Conservation (phyloP, 2,113 vertebrate genomes). For the Triplophysa rosa region DNA sequence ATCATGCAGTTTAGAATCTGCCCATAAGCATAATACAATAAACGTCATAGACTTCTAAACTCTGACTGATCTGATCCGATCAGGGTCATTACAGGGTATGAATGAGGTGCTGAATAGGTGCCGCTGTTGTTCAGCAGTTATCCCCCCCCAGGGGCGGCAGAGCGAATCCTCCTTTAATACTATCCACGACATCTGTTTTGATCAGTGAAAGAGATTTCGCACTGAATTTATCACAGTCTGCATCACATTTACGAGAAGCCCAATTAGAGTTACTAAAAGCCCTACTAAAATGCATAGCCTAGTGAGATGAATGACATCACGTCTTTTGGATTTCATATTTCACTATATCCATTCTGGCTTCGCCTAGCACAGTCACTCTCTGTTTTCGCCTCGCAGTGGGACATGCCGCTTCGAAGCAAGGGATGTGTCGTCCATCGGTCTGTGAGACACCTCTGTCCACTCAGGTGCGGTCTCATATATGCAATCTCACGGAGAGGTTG, state of each 20-base stretch:
- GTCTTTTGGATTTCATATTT: constrained; percentile 34
- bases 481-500: constrained; percentile 42
- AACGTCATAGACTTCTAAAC: constrained; percentile 18
- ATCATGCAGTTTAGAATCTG: too few species aligned
- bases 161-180: constrained; percentile 18
- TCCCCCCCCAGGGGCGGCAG: not conserved
- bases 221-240: constrained; percentile 39
- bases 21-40: constrained; percentile 4
- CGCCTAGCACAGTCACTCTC: not conserved
- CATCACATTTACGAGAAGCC: constrained; percentile 43
- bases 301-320: constrained; percentile 24
- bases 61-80: constrained; percentile 22
- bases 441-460: not conserved
- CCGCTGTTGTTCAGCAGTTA: constrained; percentile 4
- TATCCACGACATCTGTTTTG: constrained; percentile 39
- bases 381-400: not conserved
- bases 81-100: constrained; percentile 27
- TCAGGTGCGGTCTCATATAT: constrained; percentile 47
- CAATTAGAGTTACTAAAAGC: constrained; percentile 42
- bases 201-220: constrained; percentile 27
- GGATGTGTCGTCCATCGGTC: constrained; percentile 6
- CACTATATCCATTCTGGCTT: not conserved
- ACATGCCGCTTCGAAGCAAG: not conserved
- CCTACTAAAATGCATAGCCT: not conserved
- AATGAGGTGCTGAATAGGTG: constrained; percentile 35